Conservation (phyloP, 2,888 invertebrate genomes). For the Xestobium rufovillosum region DNA sequence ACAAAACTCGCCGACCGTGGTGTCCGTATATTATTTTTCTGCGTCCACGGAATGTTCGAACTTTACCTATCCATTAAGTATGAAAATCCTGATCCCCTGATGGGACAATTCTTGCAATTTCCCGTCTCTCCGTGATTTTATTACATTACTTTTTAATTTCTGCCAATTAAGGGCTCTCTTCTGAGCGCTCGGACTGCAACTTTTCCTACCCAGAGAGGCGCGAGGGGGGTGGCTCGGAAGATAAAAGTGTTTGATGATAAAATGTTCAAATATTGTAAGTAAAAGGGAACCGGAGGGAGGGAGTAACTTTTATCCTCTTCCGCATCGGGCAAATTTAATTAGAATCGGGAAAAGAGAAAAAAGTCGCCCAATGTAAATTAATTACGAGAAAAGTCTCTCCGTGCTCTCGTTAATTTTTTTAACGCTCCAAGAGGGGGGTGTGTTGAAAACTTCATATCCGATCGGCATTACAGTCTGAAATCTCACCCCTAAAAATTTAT, state of each 20-base stretch:
- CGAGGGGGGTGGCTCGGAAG: slow-evolving; percentile 8
- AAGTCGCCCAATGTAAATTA: slow-evolving; percentile 27
- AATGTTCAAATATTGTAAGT: background rate
- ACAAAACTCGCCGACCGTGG: too few relatives aligned
- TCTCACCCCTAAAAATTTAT: too few relatives aligned
- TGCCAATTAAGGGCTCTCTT: slow-evolving; percentile 25
- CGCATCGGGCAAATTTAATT: slow-evolving; percentile 26
- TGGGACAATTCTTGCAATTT: too few relatives aligned
- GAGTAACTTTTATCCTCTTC: too few relatives aligned
- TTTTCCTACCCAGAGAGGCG: slow-evolving; percentile 14
- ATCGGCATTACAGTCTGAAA: too few relatives aligned
- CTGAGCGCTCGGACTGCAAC: slow-evolving; percentile 24
- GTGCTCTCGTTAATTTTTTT: slow-evolving; percentile 20
- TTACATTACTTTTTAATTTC: slow-evolving; percentile 27
- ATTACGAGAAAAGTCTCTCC: slow-evolving; percentile 18
- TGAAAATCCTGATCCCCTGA: too few relatives aligned
- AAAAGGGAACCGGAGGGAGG: slow-evolving; percentile 4
- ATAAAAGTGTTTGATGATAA: slow-evolving; percentile 10
- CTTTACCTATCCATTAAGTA: too few relatives aligned
- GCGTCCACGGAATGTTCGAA: too few relatives aligned
- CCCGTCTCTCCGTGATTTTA: slow-evolving; percentile 23
- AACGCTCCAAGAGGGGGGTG: too few relatives aligned
- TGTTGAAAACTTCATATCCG: too few relatives aligned
- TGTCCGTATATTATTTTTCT: too few relatives aligned
- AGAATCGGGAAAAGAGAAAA: slow-evolving; percentile 19